These are phyloP conservation scores for Eupleurogrammus muticus DNA, from an alignment of 2,797 vertebrate species.

Conservation along the genomic window DNA sequence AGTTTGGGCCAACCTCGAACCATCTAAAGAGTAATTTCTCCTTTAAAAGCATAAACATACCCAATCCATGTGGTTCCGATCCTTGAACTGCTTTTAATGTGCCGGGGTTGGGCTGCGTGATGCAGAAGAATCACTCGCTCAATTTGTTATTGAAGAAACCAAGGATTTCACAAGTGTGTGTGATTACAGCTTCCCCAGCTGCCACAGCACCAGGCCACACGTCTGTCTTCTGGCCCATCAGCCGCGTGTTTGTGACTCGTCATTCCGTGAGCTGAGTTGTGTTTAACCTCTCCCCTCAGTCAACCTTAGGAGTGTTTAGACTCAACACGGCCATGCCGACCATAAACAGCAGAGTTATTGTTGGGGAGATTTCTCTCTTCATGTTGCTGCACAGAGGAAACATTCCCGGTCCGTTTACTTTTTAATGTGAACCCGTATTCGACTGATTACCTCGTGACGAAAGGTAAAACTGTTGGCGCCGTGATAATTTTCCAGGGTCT, in stretches of 20 bases:
- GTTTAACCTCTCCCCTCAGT: conserved; percentile 38
- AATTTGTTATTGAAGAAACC: not conserved
- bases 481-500: too few relatives aligned
- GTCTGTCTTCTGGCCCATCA: conserved; percentile 10
- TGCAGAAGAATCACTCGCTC: not conserved
- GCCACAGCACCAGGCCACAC: conserved; percentile 26
- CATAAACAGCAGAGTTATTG: conserved; percentile 26
- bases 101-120: not conserved
- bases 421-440: too few relatives aligned
- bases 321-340: conserved; percentile 43
- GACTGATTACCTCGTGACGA: too few relatives aligned
- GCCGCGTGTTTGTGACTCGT: conserved; percentile 11
- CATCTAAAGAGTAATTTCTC: not conserved
- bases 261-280: conserved; percentile 10
- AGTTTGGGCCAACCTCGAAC: not conserved
- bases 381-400: not conserved
- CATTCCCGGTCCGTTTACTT: too few relatives aligned
- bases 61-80: not conserved
- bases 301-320: conserved; percentile 49
- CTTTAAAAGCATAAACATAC: conserved; percentile 7
- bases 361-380: not conserved
- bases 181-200: conserved; percentile 27
- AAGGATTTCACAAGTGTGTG: conserved; percentile 14
- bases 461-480: too few relatives aligned
- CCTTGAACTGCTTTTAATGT: not conserved